Evolutionary conservation across 2,113 vertebrate genomes (phyloP).

Genomic region (Malaclemys terrapin): DNA sequence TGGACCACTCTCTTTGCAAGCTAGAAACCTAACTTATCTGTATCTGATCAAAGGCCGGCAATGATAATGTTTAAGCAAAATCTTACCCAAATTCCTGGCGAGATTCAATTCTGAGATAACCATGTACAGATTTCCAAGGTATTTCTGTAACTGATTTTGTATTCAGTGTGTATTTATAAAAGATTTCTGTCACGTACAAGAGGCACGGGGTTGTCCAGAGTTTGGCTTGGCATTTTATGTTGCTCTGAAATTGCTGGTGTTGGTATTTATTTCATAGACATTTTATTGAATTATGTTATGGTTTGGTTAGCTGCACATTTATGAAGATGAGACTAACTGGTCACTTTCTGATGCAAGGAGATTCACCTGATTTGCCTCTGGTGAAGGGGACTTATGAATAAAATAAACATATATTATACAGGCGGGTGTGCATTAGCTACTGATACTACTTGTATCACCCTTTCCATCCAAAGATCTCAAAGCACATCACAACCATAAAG

Average conservation of each 20-base stretch:
- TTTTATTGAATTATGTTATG: neutral
- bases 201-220: slow-evolving; percentile 24
- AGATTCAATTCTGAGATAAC: slow-evolving; percentile 74
- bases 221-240: slow-evolving; percentile 1
- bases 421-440: neutral
- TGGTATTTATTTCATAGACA: neutral
- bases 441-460: neutral
- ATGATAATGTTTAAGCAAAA: slow-evolving; percentile 57
- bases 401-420: neutral
- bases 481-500: neutral
- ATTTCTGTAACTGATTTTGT: slow-evolving; percentile 35
- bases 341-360: neutral
- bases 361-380: neutral
- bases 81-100: slow-evolving; percentile 60
- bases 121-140: slow-evolving; percentile 66
- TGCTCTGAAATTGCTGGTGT: neutral
- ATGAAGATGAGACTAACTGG: neutral
- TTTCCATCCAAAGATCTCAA: neutral
- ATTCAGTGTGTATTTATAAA: slow-evolving; percentile 42
- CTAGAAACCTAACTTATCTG: slow-evolving; percentile 72
- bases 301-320: neutral
- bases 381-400: neutral
- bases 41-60: slow-evolving; percentile 77
- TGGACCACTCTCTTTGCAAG: slow-evolving; percentile 63
- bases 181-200: slow-evolving; percentile 10